phyloP scores from a whole-genome alignment of 2,113 vertebrate species.

The Carassius gibelio region DNA sequence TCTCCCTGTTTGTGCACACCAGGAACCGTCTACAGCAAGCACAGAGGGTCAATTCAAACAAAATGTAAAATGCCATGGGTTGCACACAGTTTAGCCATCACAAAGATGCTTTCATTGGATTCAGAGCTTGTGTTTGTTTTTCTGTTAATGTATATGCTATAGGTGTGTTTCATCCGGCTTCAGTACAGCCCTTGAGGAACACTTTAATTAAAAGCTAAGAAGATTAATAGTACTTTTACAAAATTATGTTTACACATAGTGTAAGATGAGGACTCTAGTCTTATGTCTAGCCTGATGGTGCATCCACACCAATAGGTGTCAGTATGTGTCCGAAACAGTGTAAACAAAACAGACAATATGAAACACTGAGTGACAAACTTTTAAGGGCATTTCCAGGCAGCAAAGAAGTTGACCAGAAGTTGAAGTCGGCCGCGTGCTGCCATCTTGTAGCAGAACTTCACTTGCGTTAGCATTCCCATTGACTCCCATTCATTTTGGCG shows the following conservation, averaged over 20 bases:
- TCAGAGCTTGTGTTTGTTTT: not conserved
- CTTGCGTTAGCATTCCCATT: no score
- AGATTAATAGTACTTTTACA: not conserved
- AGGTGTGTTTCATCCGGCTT: not conserved
- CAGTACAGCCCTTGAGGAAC: not conserved
- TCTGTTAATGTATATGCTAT: not conserved
- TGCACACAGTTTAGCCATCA: conserved; percentile 24
- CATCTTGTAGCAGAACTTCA: no score
- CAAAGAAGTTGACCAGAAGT: no score
- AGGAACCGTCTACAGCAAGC: conserved; percentile 25
- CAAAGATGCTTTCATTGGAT: conserved; percentile 45
- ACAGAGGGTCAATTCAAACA: conserved; percentile 59
- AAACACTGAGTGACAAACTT: no score
- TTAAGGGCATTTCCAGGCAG: no score
- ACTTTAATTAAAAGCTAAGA: not conserved
- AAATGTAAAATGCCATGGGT: conserved; percentile 36
- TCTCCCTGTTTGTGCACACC: conserved; percentile 49
- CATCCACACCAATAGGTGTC: not conserved
- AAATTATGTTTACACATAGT: not conserved
- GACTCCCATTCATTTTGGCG: no score
- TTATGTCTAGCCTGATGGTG: not conserved
- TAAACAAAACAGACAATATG: not conserved
- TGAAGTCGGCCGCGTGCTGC: no score
- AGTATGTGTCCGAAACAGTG: not conserved
- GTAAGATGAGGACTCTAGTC: not conserved